Conservation (phyloP, 2,888 invertebrate genomes). For the Tetrapedia diversipes region DNA sequence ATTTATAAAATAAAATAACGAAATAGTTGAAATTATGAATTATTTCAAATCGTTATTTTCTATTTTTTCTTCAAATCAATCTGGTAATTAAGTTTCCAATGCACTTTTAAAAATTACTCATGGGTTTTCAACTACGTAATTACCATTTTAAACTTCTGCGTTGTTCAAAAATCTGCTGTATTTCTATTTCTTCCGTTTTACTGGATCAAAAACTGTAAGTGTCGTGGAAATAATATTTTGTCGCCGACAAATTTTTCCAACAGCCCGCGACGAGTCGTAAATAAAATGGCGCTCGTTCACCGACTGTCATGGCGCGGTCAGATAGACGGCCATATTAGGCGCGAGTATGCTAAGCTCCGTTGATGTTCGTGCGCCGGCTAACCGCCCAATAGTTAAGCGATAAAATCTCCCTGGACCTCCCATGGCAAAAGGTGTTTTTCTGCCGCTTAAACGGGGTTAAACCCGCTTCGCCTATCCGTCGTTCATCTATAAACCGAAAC, state of each 20-base stretch:
- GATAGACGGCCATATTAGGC: constrained; percentile 20
- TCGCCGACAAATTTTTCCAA: neutral
- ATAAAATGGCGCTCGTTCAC: constrained; percentile 28
- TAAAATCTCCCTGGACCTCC: constrained; percentile 72
- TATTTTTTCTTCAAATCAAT: no score
- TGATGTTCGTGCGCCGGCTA: constrained; percentile 60
- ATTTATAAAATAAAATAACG: no score
- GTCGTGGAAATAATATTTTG: neutral
- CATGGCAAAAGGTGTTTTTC: constrained; percentile 66
- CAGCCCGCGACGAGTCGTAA: constrained; percentile 18
- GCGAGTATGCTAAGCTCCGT: constrained; percentile 52
- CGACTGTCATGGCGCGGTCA: constrained; percentile 8
- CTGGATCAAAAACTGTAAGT: neutral
- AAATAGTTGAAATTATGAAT: no score
- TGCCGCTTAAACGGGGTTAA: constrained; percentile 58
- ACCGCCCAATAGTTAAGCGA: constrained; percentile 69
- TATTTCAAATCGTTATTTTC: no score
- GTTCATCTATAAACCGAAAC: constrained; percentile 68
- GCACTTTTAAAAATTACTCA: no score
- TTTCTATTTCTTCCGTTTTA: no score
- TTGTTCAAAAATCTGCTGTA: no score
- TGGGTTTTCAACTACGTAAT: no score
- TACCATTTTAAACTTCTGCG: no score
- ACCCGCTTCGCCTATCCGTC: constrained; percentile 61
- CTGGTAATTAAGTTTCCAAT: no score